Conservation (phyloP, 92 coral and sea anemone species). For the Virgularia gustaviana region DNA sequence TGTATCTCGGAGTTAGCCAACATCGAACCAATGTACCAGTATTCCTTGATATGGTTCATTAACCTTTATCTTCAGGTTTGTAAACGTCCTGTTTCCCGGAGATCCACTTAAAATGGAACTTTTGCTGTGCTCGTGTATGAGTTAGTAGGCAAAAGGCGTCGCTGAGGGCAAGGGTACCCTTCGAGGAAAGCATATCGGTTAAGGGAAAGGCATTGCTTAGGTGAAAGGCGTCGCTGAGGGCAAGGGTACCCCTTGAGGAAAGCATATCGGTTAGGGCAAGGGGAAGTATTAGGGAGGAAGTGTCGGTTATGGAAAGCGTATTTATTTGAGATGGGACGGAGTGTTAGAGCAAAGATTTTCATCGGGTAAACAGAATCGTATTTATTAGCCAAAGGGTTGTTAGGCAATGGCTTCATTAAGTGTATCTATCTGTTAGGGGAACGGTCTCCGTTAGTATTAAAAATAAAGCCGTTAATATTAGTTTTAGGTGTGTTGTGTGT, state of each 20-base stretch:
- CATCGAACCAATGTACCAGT: conserved; percentile 99
- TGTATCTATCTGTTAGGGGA: background rate
- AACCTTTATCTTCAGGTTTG: conserved; percentile 87
- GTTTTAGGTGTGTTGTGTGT: background rate
- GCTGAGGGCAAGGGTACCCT: background rate
- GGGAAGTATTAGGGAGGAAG: background rate
- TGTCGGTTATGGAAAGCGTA: background rate
- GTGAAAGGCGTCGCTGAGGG: background rate
- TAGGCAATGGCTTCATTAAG: too few relatives aligned
- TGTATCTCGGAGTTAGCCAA: conserved; percentile 97
- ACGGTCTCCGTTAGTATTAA: background rate
- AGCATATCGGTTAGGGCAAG: background rate
- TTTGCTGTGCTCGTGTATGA: too few relatives aligned
- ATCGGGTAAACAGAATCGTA: too few relatives aligned
- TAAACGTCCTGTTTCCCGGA: background rate
- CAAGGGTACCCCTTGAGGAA: background rate
- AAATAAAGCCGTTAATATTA: background rate
- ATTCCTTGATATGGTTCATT: conserved; percentile 94
- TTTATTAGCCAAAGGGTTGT: too few relatives aligned
- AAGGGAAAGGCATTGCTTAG: background rate
- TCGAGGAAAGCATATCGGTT: background rate
- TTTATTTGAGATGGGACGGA: background rate
- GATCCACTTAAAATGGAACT: background rate
- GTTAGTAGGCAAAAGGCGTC: background rate
- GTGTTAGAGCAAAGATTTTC: too few relatives aligned